Evolutionary conservation across 1,140 invertebrate genomes (phyloP), one percentile per base, ranked within the genome.

Genomic region (Galleria mellonella): DNA sequence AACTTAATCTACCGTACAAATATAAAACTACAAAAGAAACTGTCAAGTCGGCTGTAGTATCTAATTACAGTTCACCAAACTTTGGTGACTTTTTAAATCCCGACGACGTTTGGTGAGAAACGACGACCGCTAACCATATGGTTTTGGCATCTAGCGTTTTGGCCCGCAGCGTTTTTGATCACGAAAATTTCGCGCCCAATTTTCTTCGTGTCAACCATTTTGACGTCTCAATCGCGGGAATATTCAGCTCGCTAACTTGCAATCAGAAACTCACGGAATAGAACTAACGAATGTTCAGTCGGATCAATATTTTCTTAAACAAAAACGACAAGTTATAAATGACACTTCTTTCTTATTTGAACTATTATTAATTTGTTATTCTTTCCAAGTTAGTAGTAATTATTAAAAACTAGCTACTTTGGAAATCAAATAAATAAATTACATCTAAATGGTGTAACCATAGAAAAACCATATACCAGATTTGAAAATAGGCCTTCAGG

Each of bases 121-220:
- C 48, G 48, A 31, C 52, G 47, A 49, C 55, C 51, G 42, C 43
- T 50, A 52, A 57, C 12, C 78, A 73, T 67, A 64, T 79, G 78
- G 43, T 52, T 66, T 51, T 79, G 70, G 59, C 78, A 59, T 28
- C 32, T 44, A 43, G 32, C 32, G 32, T 30, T 23, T 32, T 23
- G 27, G 10, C 15, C 17, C 13, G 11, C 15, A 58, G 44, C 42
- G 46, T 71, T 69, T 67, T 71, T 51, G 53, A 56, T 77, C 61
- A 70, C 64, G 64, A 63, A 63, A 68, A 63, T 77, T 67, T 76
- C 62, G 52, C 61, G 64, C 61, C 70, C 62, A 73, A 79, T 74
- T 76, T 73, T 69, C 58, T 56, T 63, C 50, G 49, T 67, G 71
- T 78, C 74, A 72, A 39, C 52, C 43, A 43, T 47, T 60, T 64